Percentiles rank a stretch among this genome's conserved stretches.
phyloP scores from a whole-genome alignment of 2,797 vertebrate genomes.

The Anguilla obscura region DNA sequence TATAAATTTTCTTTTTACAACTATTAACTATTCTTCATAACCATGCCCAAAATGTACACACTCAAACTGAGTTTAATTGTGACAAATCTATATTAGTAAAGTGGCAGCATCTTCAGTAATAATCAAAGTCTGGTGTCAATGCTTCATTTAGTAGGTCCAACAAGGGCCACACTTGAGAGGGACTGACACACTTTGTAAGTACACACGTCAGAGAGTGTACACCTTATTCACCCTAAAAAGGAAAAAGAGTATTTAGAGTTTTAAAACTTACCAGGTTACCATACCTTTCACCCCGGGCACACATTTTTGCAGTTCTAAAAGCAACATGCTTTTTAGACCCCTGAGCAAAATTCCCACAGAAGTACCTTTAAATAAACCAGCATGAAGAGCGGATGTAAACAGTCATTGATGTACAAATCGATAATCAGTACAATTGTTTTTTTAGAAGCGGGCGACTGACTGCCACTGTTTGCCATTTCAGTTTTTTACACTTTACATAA shows the following conservation, averaged over 20 bases:
- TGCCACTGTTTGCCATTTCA: conserved; percentile 24
- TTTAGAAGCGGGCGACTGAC: conserved; percentile 29
- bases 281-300: neutral
- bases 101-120: conserved; percentile 36
- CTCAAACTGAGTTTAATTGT: conserved; percentile 34
- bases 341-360: conserved; percentile 40
- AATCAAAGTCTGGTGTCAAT: conserved; percentile 45
- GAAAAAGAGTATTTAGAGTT: neutral
- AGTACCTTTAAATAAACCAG: conserved; percentile 28
- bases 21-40: conserved; percentile 3
- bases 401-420: conserved; percentile 29
- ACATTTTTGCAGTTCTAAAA: conserved; percentile 27
- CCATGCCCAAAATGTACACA: conserved; percentile 24
- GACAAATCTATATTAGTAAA: conserved; percentile 35
- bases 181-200: neutral
- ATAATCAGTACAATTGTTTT: conserved; percentile 19
- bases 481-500: conserved; percentile 31
- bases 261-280: neutral
- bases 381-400: conserved; percentile 47
- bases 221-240: neutral
- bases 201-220: neutral
- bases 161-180: neutral
- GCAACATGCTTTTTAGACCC: conserved; percentile 29
- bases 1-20: neutral
- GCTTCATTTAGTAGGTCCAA: neutral